Evolutionary conservation across 2,888 invertebrate genomes (phyloP), one percentile per base, ranked within the genome.

Genomic region (Dusona sp.): DNA sequence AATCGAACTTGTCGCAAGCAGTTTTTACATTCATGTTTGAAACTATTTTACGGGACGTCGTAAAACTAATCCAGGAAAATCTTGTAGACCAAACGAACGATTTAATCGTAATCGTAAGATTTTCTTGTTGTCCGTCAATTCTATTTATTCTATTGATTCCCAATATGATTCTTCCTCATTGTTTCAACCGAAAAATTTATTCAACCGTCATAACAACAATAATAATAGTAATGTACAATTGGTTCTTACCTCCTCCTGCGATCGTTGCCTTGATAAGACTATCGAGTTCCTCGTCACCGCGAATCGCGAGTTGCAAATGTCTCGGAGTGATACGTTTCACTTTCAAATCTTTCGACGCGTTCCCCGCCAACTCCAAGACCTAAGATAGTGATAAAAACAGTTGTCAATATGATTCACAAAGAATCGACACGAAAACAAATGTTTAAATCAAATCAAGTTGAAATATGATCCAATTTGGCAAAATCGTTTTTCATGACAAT

Each of bases 301-400:
- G 96, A 95, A 99, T 99, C 89, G 99, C 99, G 90, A 99, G 96
- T 95, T 99, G 99, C 95, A 99, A 97, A 96, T 99, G 99, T 94
- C 99, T 97, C 83, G 99, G 99, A 57, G 99, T 99, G 94, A 99
- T 99, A 96, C 99, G 98, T 95, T 99, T 99, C 92, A 99, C 99
- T 95, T 99, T 99, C 94, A 99, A 97, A 97, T 99, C 99, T 95
- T 99, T 99, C 90, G 99, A 99, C 80, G 99, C 99, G 94, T 99
- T 99, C 79, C 99, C 99, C 94, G 99, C 99, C 96, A 99, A 98
- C 95, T 99, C 99, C 93, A 99, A 95, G 6, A 99, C 99, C 99
- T 79, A 29, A 36, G 22, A 22, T 3, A 57, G 25, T 11, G 33
- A 22, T n/a, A 51, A 38, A 8, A 25, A 22, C 3, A 1, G 54